A percentile compares a stretch with the other conserved stretches of the same genome.
Conservation (phyloP, 2,888 invertebrate genomes). For the Frankliniella intonsa region DNA sequence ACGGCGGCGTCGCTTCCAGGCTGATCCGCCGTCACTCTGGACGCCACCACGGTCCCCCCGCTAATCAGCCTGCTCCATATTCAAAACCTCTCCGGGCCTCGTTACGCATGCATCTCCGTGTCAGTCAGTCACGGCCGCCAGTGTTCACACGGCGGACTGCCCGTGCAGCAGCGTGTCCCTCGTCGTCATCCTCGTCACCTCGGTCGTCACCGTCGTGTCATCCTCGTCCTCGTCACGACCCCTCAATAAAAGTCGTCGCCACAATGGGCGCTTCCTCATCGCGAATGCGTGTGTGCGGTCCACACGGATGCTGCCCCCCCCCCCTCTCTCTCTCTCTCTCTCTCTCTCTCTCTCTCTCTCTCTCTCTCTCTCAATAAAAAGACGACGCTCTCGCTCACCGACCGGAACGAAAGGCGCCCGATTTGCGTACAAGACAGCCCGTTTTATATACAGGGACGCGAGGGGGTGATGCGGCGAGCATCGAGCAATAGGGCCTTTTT, state of each 20-base stretch:
- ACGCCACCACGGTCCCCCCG: not conserved
- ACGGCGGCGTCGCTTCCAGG: not conserved
- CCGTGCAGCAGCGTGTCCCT: too few relatives aligned
- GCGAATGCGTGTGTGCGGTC: not conserved
- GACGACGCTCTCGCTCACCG: not conserved
- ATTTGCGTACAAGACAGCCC: not conserved
- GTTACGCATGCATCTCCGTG: not conserved
- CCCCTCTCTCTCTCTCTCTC: not conserved
- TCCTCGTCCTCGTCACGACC: too few relatives aligned
- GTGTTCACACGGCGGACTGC: too few relatives aligned
- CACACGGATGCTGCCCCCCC: not conserved
- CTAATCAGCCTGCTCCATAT: not conserved
- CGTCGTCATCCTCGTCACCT: not conserved
- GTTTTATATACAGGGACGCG: not conserved
- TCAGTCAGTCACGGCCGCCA: not conserved
- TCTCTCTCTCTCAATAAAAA: not conserved
- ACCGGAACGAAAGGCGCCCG: not conserved
- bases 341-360: conserved; percentile 1
- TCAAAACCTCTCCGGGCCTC: not conserved
- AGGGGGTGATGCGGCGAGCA: not conserved
- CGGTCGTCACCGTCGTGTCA: not conserved
- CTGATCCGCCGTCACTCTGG: not conserved
- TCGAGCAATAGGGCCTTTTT: too few relatives aligned
- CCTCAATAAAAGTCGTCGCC: not conserved
- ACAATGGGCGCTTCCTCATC: not conserved